A percentile compares a stretch with the other conserved stretches of the same genome.
Conservation (phyloP, 2,113 vertebrate species). For the Microcebus murinus region DNA sequence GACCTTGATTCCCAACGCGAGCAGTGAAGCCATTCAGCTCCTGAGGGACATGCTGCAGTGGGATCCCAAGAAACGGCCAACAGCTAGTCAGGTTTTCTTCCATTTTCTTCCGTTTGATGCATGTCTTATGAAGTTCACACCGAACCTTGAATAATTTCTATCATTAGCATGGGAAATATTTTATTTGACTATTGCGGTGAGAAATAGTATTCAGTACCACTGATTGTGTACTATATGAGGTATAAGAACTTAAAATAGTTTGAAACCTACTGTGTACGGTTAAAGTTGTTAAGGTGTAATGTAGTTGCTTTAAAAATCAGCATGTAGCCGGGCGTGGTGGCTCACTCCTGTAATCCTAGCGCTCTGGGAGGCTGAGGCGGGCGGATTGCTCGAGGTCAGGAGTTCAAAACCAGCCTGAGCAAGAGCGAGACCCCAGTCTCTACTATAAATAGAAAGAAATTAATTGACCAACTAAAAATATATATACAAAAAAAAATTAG, state of each 20-base stretch:
- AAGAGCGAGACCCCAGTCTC: too few relatives aligned
- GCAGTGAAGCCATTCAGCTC: slow-evolving; percentile 89
- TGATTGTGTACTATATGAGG: background rate
- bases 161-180: background rate
- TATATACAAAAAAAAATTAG: too few relatives aligned
- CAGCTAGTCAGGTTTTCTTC: slow-evolving; percentile 88
- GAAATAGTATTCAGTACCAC: background rate
- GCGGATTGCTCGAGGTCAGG: too few relatives aligned
- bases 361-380: too few relatives aligned
- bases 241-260: slow-evolving; percentile 18
- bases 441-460: too few relatives aligned
- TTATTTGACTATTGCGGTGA: background rate
- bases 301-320: background rate
- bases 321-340: background rate
- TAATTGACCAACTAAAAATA: too few relatives aligned
- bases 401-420: too few relatives aligned
- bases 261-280: background rate
- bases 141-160: background rate
- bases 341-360: too few relatives aligned
- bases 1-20: slow-evolving; percentile 88
- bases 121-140: background rate
- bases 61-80: slow-evolving; percentile 90
- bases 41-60: slow-evolving; percentile 91
- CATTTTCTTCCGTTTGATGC: background rate
- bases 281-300: slow-evolving; percentile 17